Percentiles rank a stretch among this genome's conserved stretches.
These are phyloP conservation scores for Hydraecia micacea DNA, from an alignment of 2,888 invertebrate genomes.

Conservation along the genomic window DNA sequence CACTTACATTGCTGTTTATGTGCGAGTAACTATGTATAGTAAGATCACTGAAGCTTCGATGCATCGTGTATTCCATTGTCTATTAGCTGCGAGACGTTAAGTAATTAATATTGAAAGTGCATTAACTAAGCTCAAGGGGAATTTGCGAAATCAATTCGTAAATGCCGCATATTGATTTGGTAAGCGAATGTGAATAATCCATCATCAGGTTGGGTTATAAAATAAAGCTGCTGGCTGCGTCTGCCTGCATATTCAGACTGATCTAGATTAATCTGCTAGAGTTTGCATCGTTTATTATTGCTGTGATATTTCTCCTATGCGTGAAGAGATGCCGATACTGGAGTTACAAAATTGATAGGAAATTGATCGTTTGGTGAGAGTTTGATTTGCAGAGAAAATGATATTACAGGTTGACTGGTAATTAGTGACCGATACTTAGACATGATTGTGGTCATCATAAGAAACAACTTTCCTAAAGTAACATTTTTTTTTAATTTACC, in stretches of 20 bases:
- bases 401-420: background rate
- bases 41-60: conserved; percentile 53
- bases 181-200: conserved; percentile 44
- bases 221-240: conserved; percentile 26
- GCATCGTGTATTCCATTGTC: conserved; percentile 60
- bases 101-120: conserved; percentile 69
- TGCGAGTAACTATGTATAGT: conserved; percentile 18
- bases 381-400: background rate
- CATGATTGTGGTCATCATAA: background rate
- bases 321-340: background rate
- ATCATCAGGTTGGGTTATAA: conserved; percentile 43
- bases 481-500: background rate
- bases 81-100: conserved; percentile 63
- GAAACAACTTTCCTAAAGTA: background rate
- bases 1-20: conserved; percentile 40
- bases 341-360: background rate
- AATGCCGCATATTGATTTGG: conserved; percentile 59
- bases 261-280: conserved; percentile 36
- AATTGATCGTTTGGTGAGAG: conserved; percentile 8
- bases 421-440: background rate
- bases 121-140: conserved; percentile 64
- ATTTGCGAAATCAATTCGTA: conserved; percentile 59
- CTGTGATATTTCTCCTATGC: background rate
- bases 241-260: conserved; percentile 33
- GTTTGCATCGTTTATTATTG: background rate